Evolutionary conservation across 2,888 invertebrate species (phyloP), one percentile per base, ranked within the genome.

Genomic region (Crossocerus cetratus): DNA sequence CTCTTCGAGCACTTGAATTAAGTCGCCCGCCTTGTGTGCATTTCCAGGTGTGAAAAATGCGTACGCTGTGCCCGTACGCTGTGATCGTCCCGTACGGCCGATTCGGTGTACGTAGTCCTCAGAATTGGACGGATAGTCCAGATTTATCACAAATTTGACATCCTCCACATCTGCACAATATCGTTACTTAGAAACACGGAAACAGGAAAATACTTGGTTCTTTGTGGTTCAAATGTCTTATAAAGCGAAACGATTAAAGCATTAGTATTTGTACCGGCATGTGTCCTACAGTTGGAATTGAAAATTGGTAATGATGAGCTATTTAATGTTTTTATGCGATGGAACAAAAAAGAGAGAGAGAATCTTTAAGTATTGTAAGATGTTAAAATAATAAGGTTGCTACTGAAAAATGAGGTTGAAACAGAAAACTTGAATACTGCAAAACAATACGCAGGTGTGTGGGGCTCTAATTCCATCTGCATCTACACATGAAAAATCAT

Each of bases 71-170:
- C 98, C 98, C 54, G 96, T 97, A 87, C 97, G 95, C 88, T 96
- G 95, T 42, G 96, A 96, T 68, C 99, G 94, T 59, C 98, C 99
- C 43, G 99, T 99, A 82, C 99, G 95, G 42, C 99, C 99, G 89
- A 99, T 99, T 78, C 99, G 95, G 90, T 98, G 97, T 20, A 99
- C 98, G 91, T 99, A 99, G 91, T 99, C 99, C 92, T 99, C 99
- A 2, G 98, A 98, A 91, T 97, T 97, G 90, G 96, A 96, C 69
- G 99, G 99, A 91, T 98, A 99, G 92, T 99, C 99, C 93, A 96
- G 98, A 93, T 99, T 99, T 92, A 99, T 98, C 87, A 99, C 99
- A 93, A 97, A 98, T 93, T 98, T 98, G 90, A 99, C 98, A 92
- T 99, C 99, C 91, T 98, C 98, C 91, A 99, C 98, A 94, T 99